Evolutionary conservation across 2,888 invertebrate species (phyloP).

Genomic region (Peribatodes rhomboidaria): DNA sequence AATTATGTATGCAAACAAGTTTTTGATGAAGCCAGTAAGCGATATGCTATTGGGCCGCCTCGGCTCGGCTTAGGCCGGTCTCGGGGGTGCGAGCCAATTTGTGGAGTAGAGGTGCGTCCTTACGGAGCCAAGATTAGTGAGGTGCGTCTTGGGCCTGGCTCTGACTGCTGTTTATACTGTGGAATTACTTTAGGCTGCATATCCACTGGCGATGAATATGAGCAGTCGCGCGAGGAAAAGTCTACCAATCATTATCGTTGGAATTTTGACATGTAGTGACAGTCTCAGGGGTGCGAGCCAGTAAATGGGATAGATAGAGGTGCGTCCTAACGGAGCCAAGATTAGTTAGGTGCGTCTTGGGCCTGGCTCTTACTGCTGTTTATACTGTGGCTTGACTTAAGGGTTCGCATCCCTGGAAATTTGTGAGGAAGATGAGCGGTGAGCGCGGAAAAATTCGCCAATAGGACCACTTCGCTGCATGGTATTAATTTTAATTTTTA

Average conservation of each 20-base stretch:
- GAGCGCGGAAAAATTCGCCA: too few relatives aligned
- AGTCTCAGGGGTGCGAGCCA: slow-evolving; percentile 33
- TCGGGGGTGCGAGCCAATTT: slow-evolving; percentile 32
- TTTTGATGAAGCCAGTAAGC: slow-evolving; percentile 69
- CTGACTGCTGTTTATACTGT: neutral
- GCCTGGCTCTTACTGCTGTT: neutral
- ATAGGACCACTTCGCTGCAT: too few relatives aligned
- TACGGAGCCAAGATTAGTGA: slow-evolving; percentile 22
- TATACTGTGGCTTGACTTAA: neutral
- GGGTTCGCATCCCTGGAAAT: too few relatives aligned
- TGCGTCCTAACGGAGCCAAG: slow-evolving; percentile 10
- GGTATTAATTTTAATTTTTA: too few relatives aligned
- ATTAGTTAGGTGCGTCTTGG: slow-evolving; percentile 10
- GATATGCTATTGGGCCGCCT: slow-evolving; percentile 58
- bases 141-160: neutral
- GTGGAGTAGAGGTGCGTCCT: slow-evolving; percentile 15
- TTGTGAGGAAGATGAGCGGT: too few relatives aligned
- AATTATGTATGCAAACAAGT: slow-evolving; percentile 73
- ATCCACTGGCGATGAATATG: too few relatives aligned
- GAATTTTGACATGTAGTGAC: too few relatives aligned
- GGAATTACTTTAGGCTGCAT: too few relatives aligned
- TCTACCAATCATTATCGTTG: too few relatives aligned
- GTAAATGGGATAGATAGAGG: slow-evolving; percentile 22
- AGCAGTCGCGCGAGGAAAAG: too few relatives aligned
- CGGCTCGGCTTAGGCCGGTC: slow-evolving; percentile 43